phyloP scores from a whole-genome alignment of 1,140 invertebrate species.

The Pogonognathellus flavescens region DNA sequence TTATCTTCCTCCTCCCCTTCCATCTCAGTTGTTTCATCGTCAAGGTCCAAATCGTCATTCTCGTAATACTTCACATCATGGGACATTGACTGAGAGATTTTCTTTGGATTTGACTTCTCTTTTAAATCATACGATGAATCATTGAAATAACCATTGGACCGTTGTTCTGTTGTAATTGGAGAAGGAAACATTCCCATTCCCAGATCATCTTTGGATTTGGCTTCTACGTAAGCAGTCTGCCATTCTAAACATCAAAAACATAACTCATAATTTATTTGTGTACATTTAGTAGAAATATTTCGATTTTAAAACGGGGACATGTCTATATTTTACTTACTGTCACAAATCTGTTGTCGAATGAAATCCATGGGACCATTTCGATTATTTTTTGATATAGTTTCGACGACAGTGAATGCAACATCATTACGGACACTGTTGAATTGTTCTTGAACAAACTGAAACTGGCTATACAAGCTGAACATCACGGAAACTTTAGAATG shows the following conservation, averaged over 20 bases:
- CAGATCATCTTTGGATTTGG: constrained; percentile 12
- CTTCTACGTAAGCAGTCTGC: constrained; percentile 34
- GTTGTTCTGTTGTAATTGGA: no score
- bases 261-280: no score
- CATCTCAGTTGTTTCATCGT: neutral
- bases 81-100: neutral
- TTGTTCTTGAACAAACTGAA: constrained; percentile 56
- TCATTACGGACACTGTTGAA: constrained; percentile 62
- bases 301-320: no score
- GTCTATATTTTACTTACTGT: no score
- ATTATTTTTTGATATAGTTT: constrained; percentile 59
- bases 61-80: neutral
- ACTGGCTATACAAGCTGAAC: constrained; percentile 55
- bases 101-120: neutral
- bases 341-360: constrained; percentile 63
- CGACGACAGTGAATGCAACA: constrained; percentile 62
- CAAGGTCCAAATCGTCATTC: neutral
- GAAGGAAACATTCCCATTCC: neutral
- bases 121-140: neutral
- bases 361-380: constrained; percentile 63
- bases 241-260: constrained; percentile 39
- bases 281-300: no score
- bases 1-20: neutral
- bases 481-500: constrained; percentile 63
- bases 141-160: no score